Base-by-base conservation (phyloP, 2,113 vertebrate genomes). In the Indicator maculatus region DNA sequence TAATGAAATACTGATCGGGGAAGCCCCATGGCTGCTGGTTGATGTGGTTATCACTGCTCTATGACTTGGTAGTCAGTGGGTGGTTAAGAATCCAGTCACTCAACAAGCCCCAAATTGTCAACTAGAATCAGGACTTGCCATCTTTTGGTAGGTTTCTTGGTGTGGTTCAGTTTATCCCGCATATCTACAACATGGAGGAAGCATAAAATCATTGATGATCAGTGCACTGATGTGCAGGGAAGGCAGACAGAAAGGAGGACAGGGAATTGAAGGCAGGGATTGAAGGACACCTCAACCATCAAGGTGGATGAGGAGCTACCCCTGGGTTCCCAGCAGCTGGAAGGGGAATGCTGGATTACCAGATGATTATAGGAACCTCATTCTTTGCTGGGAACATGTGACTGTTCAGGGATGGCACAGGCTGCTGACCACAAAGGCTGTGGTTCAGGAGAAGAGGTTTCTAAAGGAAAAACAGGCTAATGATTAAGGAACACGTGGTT, bases 281-380 rank as follows among this genome's bases (percentile, higher is more conserved):
- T 47, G 39, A 77, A 58, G 61, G 74, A 89, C 27, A 27, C 23
- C 3, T 58, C 2, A 16, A 28, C 16, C 13, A 4, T 8, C 11
- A 8, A 5, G 36, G 20, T 18, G 28, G 58, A 26, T 74, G 10
- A 33, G 65, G 9, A 84, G 17, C 45, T 71, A 30, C 7, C 27
- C 8, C 28, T 13, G n/a, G 14, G 30, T 16, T 86, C 83, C 26
- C 56, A 55, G 67, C 59, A 83, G 47, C 63, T 76, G 76, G 64
- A 24, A 76, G 16, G 23, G 36, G 36, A 64, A 30, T 1, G 0
- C 19, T 53, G 67, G 60, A 67, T 14, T 12, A 8, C 21, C 59
- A 38, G 67, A 2, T 2, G 3, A 4, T 55, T 50, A 0, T 1
- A 17, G 0, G 3, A 38, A 65, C 20, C 73, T 77, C 0, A 0